phyloP scores from a whole-genome alignment of 2,797 vertebrate species.

The Chloroceryle inda region DNA sequence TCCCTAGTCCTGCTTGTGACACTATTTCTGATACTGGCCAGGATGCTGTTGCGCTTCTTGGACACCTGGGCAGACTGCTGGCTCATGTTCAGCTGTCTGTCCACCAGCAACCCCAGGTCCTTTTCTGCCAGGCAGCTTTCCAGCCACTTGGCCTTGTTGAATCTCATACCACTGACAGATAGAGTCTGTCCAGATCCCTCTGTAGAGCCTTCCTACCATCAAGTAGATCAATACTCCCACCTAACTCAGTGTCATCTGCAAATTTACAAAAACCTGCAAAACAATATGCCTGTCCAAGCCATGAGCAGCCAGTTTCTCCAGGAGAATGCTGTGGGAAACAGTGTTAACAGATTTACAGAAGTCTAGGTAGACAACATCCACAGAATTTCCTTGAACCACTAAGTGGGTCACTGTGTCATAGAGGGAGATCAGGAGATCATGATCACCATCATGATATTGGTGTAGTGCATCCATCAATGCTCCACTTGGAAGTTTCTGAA shows the following conservation, averaged over 20 bases:
- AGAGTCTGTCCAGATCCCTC: background rate
- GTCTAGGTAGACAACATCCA: background rate
- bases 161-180: background rate
- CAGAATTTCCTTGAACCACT: background rate
- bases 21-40: background rate
- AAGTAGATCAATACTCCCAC: background rate
- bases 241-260: background rate
- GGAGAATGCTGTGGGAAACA: background rate
- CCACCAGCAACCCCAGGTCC: background rate
- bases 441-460: background rate
- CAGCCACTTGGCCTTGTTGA: too few relatives aligned
- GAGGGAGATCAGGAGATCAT: too few relatives aligned
- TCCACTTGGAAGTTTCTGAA: background rate
- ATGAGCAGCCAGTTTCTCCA: background rate
- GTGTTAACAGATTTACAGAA: background rate
- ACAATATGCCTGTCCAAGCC: background rate
- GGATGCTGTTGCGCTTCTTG: background rate
- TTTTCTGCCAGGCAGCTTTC: too few relatives aligned
- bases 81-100: background rate
- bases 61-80: background rate
- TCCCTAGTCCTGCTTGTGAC: background rate
- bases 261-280: background rate
- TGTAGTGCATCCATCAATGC: background rate
- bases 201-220: background rate
- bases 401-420: too few relatives aligned